Base-by-base conservation (phyloP, 2,797 vertebrate species). In the Gallinago nigripennis region DNA sequence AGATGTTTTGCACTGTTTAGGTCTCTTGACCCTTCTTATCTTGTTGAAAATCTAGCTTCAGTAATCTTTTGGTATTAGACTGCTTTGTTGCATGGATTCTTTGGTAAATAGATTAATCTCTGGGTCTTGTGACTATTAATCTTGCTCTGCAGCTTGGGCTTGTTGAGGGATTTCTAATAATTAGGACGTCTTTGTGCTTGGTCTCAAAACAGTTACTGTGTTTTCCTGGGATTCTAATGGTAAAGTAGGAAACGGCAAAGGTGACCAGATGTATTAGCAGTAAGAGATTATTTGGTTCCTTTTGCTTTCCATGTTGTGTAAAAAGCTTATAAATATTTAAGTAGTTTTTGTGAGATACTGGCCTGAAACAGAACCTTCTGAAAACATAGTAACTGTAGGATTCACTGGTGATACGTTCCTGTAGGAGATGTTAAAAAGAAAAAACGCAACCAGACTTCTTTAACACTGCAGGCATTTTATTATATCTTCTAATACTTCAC, bases 51-150 rank as follows among this genome's bases (percentile, higher is more conserved):
- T 93, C 82, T 94, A 82, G 60, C 43, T 94, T 92, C 56, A 48
- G 79, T 95, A 95, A 92, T 95, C 93, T 96, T 88, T 70, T 76
- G 68, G 95, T 89, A 90, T 92, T 97, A 95, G 93, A 83, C 80
- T 94, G 57, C 69, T 95, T 97, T 95, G 87, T 92, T 94, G 58
- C 83, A 94, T 9, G 23, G 78, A 75, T 89, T 94, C 85, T 92
- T 86, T 95, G 70, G 90, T 96, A 96, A 96, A 95, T 86, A 95
- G 87, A 95, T 96, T 97, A 97, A 95, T 96, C 95, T 92, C 78
- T 78, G 31, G 48, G 87, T 94, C 94, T 96, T 97, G 89, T 97
- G 95, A 96, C 90, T 96, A 94, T 95, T 96, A 96, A 96, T 96
- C 94, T 91, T 97, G 17, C 92, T 86, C 73, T 90, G 76, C 92